phyloP scores from a whole-genome alignment of 2,113 vertebrate genomes.

The Cariama cristata region DNA sequence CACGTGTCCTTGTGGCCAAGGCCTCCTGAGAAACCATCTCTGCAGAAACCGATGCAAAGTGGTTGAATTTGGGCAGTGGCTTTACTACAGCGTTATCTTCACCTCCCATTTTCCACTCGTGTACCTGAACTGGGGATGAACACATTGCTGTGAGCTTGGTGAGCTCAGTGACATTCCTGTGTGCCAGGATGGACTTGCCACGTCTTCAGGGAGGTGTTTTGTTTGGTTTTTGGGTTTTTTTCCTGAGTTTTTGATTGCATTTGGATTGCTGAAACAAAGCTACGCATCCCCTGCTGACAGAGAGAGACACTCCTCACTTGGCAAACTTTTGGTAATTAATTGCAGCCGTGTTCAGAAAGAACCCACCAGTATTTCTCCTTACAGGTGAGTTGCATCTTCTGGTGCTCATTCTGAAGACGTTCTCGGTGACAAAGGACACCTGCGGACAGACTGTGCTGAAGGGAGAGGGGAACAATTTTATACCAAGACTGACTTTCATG shows the following conservation, averaged over 20 bases:
- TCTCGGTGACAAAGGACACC: not conserved
- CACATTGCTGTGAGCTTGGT: fast-evolving
- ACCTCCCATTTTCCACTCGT: not conserved
- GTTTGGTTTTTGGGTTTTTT: not conserved
- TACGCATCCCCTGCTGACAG: not conserved
- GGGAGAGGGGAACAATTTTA: not conserved
- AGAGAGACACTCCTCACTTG: not conserved
- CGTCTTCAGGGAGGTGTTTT: not conserved
- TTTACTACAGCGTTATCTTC: not conserved
- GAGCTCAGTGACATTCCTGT: not conserved
- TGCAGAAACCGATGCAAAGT: not conserved
- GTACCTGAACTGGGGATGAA: not conserved
- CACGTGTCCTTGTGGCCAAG: fast-evolving
- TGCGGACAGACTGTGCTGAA: not conserved
- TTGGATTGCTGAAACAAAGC: not conserved
- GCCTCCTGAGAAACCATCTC: not conserved
- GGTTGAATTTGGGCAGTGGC: not conserved
- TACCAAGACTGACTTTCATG: not conserved
- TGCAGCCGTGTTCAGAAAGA: not conserved
- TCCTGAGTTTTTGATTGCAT: not conserved
- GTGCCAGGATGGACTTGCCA: not conserved
- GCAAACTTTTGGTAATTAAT: not conserved
- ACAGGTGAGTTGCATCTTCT: not conserved
- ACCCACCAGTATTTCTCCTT: not conserved
- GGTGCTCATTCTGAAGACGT: not conserved